phyloP scores from a whole-genome alignment of 2,797 vertebrate genomes.

The Sitta carolinensis region DNA sequence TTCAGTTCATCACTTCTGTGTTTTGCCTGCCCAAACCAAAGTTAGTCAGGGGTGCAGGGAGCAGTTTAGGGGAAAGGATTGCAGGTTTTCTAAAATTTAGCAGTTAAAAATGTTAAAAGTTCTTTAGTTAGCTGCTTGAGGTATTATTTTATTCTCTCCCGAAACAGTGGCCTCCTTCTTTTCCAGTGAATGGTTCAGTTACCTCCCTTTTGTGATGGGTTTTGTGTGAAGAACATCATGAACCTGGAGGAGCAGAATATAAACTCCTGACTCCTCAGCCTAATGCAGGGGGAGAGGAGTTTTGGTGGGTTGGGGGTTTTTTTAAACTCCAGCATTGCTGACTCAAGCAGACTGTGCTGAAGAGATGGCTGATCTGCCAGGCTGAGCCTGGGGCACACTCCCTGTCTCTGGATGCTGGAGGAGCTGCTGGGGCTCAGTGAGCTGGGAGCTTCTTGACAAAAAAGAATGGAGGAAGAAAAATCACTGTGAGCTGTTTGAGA shows the following conservation, averaged over 20 bases:
- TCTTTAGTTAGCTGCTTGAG: background rate
- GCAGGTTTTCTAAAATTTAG: background rate
- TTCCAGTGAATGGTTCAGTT: background rate
- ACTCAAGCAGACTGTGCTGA: background rate
- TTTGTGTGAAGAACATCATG: background rate
- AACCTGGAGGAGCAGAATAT: background rate
- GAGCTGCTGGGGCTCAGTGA: background rate
- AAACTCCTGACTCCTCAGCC: background rate
- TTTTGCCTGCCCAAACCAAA: background rate
- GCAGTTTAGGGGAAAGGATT: background rate
- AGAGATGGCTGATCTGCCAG: background rate
- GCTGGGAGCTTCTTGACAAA: background rate
- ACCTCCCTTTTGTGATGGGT: background rate
- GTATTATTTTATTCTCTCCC: background rate
- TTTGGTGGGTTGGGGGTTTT: background rate
- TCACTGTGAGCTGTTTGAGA: constrained; percentile 1
- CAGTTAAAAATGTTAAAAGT: background rate
- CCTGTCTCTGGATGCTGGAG: background rate
- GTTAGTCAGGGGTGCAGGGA: background rate
- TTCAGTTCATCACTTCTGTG: background rate
- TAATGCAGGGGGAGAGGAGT: background rate
- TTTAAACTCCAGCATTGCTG: background rate
- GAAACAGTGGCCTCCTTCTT: background rate
- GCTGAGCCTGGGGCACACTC: background rate
- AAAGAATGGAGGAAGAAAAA: background rate